phyloP scores from a whole-genome alignment of 2,113 vertebrate species.

The Myiopsitta monachus region DNA sequence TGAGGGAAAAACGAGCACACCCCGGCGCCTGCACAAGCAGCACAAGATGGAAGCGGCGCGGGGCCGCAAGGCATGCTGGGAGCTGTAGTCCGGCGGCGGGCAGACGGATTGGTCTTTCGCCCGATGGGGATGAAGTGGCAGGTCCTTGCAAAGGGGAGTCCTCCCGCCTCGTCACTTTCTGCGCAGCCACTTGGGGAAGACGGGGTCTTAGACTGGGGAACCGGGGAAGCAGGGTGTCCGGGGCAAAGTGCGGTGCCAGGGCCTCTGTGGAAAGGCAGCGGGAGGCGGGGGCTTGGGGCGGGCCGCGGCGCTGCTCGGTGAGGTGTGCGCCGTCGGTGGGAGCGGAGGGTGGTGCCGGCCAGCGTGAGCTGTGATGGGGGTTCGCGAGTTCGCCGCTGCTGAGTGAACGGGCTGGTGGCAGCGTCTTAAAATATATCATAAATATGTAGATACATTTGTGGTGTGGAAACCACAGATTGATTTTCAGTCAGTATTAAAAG shows the following conservation, averaged over 20 bases:
- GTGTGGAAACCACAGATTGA: neutral
- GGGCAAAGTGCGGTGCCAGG: neutral
- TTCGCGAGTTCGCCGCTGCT: too few species aligned
- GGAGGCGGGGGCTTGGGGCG: too few species aligned
- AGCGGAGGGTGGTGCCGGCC: rapidly evolving
- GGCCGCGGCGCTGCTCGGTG: neutral
- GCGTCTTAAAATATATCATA: neutral
- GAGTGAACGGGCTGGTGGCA: too few species aligned
- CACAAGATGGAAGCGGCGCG: neutral
- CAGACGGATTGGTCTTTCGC: rapidly evolving
- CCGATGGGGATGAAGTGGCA: rapidly evolving
- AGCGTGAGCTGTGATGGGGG: rapidly evolving
- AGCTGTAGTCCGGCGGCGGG: neutral
- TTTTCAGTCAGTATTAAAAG: neutral
- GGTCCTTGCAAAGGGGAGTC: rapidly evolving
- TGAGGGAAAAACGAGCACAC: rapidly evolving
- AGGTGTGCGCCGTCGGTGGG: rapidly evolving
- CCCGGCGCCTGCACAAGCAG: rapidly evolving
- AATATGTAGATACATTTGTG: neutral
- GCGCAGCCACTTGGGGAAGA: neutral
- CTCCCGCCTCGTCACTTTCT: neutral
- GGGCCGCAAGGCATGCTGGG: neutral
- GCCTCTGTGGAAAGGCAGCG: rapidly evolving
- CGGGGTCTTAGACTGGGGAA: neutral
- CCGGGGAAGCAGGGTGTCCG: too few species aligned